These are phyloP conservation scores for Saccostrea cuccullata DNA, from an alignment of 1,140 invertebrate species.

Conservation along the genomic window DNA sequence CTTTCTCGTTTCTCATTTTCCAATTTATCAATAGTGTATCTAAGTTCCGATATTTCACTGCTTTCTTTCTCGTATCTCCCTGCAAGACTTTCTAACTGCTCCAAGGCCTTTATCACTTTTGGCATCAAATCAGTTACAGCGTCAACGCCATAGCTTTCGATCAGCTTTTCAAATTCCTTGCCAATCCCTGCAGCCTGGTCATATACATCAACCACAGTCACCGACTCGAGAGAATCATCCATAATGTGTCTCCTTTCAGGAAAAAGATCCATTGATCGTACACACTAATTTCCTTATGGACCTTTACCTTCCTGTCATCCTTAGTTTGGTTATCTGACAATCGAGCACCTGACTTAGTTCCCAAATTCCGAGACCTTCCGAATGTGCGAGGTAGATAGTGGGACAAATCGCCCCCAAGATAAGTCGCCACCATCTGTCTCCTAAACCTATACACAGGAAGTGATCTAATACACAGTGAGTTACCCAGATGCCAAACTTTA, in stretches of 20 bases:
- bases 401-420: too few relatives aligned
- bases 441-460: too few relatives aligned
- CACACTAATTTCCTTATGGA: slow-evolving; percentile 6
- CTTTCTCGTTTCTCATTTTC: slow-evolving; percentile 90
- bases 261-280: slow-evolving; percentile 69
- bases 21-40: slow-evolving; percentile 90
- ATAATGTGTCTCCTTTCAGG: slow-evolving; percentile 65
- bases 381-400: too few relatives aligned
- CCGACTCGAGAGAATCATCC: slow-evolving; percentile 64
- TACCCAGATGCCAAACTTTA: too few relatives aligned
- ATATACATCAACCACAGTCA: slow-evolving; percentile 93
- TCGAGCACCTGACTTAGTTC: slow-evolving; percentile 53
- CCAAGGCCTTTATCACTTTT: slow-evolving; percentile 96
- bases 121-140: slow-evolving; percentile 93
- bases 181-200: slow-evolving; percentile 98
- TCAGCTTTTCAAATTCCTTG: slow-evolving; percentile 97
- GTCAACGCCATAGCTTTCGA: slow-evolving; percentile 93
- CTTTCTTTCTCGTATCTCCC: slow-evolving; percentile 94
- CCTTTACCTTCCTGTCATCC: slow-evolving; percentile 40
- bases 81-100: slow-evolving; percentile 93
- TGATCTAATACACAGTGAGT: too few relatives aligned
- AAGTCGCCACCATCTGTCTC: too few relatives aligned
- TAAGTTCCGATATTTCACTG: slow-evolving; percentile 88
- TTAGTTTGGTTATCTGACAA: slow-evolving; percentile 30
- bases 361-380: too few relatives aligned